Base-by-base conservation (phyloP, 2,888 invertebrate genomes). In the Chesias legatella region DNA sequence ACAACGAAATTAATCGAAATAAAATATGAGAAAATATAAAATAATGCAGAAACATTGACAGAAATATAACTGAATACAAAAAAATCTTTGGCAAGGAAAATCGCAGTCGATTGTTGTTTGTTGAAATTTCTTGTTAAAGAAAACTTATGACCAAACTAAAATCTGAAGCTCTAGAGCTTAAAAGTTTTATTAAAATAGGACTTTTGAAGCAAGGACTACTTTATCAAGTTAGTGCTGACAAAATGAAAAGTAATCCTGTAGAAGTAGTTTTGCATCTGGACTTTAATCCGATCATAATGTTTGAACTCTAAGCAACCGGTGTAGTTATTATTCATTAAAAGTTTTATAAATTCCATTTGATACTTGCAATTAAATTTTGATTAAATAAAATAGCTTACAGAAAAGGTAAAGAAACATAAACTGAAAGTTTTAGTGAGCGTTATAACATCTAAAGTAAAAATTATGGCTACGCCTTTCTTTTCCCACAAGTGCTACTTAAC, bases 61-160 rank as follows among this genome's bases (percentile, higher is more conserved):
- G 26, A 20, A 26, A 9, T 23, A 27, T 28, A 9, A 23, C 11
- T 10, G 27, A 20, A 34, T 28, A 34, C 35, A 42, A 50, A 46
- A 31, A 40, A 45, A 48, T 41, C 33, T 20, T 43, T 30, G 13
- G 28, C 24, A 48, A 36, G 24, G 46, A 34, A 53, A 48, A 31
- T 45, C 25, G 40, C 43, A 43, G 44, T 43, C 43, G 33, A 53
- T 48, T 33, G 46, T 48, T 51, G 44, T 51, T 53, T 43, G 34
- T 38, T 51, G 38, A 45, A 49, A 48, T 43, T 46, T 43, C 37
- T 37, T 31, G 41, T 40, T 44, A 28, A 35, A 40, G 46, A 41
- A 51, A 48, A 48, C 43, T 53, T 53, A 48, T 37, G 43, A 43
- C 47, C 35, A 43, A 42, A 42, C 28, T 28, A 45, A 53, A 49